A percentile compares a stretch with the other conserved stretches of the same genome.
phyloP scores from a whole-genome alignment of 2,888 invertebrate genomes.

The Apotomis betuletana region DNA sequence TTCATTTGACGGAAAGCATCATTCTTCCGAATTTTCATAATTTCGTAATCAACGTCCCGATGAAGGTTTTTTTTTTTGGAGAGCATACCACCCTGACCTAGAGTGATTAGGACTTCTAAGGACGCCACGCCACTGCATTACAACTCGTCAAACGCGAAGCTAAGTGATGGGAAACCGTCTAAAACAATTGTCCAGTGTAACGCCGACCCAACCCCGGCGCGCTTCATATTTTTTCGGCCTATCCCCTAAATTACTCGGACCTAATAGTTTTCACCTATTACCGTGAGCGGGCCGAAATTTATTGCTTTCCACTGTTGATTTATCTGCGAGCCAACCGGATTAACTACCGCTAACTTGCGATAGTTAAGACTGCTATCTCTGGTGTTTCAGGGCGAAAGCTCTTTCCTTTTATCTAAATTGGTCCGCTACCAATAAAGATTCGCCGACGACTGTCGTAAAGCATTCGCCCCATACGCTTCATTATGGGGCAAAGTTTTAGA shows the following conservation, averaged over 20 bases:
- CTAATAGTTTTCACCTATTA: constrained; percentile 84
- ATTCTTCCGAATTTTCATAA: too few relatives aligned
- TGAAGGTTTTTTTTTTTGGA: too few relatives aligned
- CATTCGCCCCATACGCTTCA: constrained; percentile 83
- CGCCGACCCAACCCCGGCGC: constrained; percentile 46
- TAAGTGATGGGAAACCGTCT: not conserved
- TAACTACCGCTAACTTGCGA: constrained; percentile 84
- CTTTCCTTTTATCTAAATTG: constrained; percentile 84
- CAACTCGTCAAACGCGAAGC: not conserved
- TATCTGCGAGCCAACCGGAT: constrained; percentile 77
- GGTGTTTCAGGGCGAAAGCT: constrained; percentile 81
- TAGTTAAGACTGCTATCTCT: constrained; percentile 83
- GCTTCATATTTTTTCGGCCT: constrained; percentile 67
- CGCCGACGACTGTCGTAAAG: constrained; percentile 82
- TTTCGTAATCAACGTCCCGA: too few relatives aligned
- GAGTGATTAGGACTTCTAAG: too few relatives aligned
- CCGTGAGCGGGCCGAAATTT: constrained; percentile 75
- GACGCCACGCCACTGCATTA: not conserved
- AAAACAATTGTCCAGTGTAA: constrained; percentile 31
- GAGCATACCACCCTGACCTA: too few relatives aligned
- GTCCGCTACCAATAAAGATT: constrained; percentile 83
- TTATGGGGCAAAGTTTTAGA: constrained; percentile 83
- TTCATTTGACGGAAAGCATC: too few relatives aligned
- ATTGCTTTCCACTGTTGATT: constrained; percentile 81
- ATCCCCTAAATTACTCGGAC: constrained; percentile 73